These are phyloP conservation scores for Lamellibrachia luymesi DNA, from an alignment of 1,140 invertebrate genomes.

Conservation along the genomic window DNA sequence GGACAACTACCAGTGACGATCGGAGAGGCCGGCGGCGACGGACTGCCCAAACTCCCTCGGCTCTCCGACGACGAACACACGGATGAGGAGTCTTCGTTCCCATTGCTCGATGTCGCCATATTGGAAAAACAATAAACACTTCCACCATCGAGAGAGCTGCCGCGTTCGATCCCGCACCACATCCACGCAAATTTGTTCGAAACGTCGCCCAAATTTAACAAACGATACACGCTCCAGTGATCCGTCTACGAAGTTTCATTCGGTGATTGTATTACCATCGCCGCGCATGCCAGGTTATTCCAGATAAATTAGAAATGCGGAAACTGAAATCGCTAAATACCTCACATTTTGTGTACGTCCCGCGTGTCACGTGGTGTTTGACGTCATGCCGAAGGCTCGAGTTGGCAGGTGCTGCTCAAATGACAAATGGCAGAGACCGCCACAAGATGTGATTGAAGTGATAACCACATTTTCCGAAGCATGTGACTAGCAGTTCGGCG, in stretches of 20 bases:
- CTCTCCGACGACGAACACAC: not conserved
- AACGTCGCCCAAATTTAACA: not conserved
- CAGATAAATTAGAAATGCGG: slow-evolving; percentile 1
- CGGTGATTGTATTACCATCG: not conserved
- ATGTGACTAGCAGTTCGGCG: not conserved
- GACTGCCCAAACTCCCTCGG: not conserved
- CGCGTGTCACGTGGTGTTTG: not conserved
- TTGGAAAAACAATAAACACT: slow-evolving; percentile 5
- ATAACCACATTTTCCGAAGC: not conserved
- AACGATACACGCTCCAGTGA: not conserved
- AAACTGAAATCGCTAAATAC: slow-evolving; percentile 1
- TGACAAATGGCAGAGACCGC: not conserved
- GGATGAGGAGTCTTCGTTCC: slow-evolving; percentile 3
- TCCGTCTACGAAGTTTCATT: not conserved
- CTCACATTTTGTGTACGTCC: slow-evolving; percentile 4
- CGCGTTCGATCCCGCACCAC: not conserved
- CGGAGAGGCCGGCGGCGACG: not conserved
- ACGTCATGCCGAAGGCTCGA: not conserved
- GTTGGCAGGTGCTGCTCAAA: not conserved
- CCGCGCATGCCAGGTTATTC: not conserved
- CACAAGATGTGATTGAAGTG: not conserved
- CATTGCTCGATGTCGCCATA: slow-evolving; percentile 3
- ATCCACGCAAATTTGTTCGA: not conserved
- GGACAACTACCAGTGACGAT: not conserved
- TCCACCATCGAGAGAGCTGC: not conserved